Evolutionary conservation across 2,797 vertebrate species (phyloP).

Genomic region (Sebastes hubbsi): DNA sequence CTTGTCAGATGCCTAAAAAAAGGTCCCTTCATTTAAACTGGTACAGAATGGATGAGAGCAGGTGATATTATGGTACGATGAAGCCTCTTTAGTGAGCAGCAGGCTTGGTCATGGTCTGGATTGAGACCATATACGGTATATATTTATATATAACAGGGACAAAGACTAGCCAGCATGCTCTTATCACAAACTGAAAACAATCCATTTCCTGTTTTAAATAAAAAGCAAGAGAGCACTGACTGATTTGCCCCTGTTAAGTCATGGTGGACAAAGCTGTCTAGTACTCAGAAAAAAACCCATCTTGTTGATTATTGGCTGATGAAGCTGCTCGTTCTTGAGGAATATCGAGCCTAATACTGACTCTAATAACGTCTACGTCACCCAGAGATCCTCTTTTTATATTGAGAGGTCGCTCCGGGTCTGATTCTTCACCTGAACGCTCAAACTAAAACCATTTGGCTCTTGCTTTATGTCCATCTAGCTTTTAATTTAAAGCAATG

Average conservation of each 20-base stretch:
- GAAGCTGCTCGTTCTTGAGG: slow-evolving; percentile 30
- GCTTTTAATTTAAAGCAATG: slow-evolving; percentile 69
- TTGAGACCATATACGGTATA: slow-evolving; percentile 8
- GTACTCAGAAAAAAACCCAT: slow-evolving; percentile 3
- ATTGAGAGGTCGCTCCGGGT: background rate
- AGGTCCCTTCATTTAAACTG: slow-evolving; percentile 79
- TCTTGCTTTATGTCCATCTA: slow-evolving; percentile 53
- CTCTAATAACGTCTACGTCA: slow-evolving; percentile 12
- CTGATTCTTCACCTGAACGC: slow-evolving; percentile 15
- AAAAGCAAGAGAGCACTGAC: slow-evolving; percentile 34
- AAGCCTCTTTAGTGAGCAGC: slow-evolving; percentile 59
- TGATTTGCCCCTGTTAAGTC: slow-evolving; percentile 2
- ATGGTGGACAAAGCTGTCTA: slow-evolving; percentile 8
- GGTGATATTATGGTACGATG: slow-evolving; percentile 49
- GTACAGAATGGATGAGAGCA: slow-evolving; percentile 72
- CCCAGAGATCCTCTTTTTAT: slow-evolving; percentile 2
- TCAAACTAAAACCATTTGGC: slow-evolving; percentile 57
- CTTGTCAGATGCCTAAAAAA: slow-evolving; percentile 67
- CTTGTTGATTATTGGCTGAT: slow-evolving; percentile 17
- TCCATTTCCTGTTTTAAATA: slow-evolving; percentile 28
- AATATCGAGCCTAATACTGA: slow-evolving; percentile 37
- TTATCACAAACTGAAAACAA: slow-evolving; percentile 35
- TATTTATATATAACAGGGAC: slow-evolving; percentile 1
- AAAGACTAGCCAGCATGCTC: slow-evolving; percentile 38
- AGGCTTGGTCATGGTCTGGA: slow-evolving; percentile 38